Evolutionary conservation across 2,888 invertebrate genomes (phyloP), one percentile per base, ranked within the genome.

Genomic region (Stictocephala bisonia): DNA sequence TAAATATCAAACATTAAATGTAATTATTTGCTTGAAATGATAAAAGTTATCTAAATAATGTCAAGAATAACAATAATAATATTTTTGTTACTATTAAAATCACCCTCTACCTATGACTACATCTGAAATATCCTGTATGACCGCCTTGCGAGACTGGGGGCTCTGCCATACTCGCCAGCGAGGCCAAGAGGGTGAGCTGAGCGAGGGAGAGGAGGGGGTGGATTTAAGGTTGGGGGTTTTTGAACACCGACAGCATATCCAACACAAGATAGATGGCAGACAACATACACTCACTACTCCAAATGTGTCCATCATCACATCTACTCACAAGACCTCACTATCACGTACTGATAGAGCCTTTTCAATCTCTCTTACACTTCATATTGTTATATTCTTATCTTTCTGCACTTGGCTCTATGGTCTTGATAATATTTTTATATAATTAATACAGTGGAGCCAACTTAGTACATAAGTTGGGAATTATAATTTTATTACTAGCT

Each of bases 341-440:
- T 64, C 64, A 20, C n/a, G 11, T 40, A 26, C 1, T 11, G 64
- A 64, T 64, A 64, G 44, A 40, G 26, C 58, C 18, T 18, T 24
- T 24, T 64, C 64, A 44, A 64, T 64, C 64, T 35, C 64, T 15
- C 44, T 60, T 26, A 40, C 44, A 44, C 26, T 64, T 64, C 24
- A 64, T 64, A 64, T 44, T 64, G 44, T 64, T 26, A 15, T 26
- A 4, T 22, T 44, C 40, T 64, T 64, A 44, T 64, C 64, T 22
- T n/a, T n/a, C n/a, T n/a, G n/a, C 40, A 1, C 18, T 64, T 44
- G 44, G 22, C 64, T 26, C 24, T 44, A 24, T 44, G 29, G 15
- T 31, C 31, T 27, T 51, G 27, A 18, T 15, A 15, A 31, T 29
- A 9, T 18, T 56, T 15, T n/a, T n/a, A n/a, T n/a, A n/a, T n/a